These are phyloP conservation scores for Ruditapes philippinarum DNA, from an alignment of 1,140 invertebrate species.

Conservation along the genomic window DNA sequence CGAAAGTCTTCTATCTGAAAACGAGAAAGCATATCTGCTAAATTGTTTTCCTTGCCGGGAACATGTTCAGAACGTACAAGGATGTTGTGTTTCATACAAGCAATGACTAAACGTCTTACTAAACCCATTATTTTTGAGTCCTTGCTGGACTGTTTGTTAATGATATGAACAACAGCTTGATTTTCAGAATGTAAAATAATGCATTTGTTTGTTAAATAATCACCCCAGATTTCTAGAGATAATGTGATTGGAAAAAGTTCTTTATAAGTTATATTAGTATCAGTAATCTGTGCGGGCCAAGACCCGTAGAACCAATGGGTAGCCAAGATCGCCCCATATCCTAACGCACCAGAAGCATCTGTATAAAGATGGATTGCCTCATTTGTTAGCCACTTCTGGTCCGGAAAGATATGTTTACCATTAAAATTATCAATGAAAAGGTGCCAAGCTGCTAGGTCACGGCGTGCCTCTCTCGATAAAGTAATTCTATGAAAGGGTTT, in stretches of 20 bases:
- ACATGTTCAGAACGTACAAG: constrained; percentile 45
- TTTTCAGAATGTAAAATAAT: constrained; percentile 61
- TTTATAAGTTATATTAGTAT: background rate
- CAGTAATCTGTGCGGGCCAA: background rate
- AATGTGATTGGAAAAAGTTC: constrained; percentile 59
- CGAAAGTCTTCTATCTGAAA: constrained; percentile 34
- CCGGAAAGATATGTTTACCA: constrained; percentile 29
- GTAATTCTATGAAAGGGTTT: constrained; percentile 56
- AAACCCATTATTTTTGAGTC: constrained; percentile 30
- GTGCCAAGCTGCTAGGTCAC: constrained; percentile 8
- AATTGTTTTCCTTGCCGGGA: constrained; percentile 29
- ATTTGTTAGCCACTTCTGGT: background rate
- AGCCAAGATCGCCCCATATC: background rate
- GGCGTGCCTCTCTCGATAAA: constrained; percentile 18
- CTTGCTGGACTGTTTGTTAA: constrained; percentile 63
- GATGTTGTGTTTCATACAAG: constrained; percentile 54
- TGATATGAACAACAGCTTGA: constrained; percentile 59
- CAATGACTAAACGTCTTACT: constrained; percentile 51
- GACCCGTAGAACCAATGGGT: background rate
- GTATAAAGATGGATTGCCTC: constrained; percentile 12
- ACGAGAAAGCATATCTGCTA: constrained; percentile 63
- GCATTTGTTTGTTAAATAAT: constrained; percentile 22
- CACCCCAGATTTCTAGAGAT: constrained; percentile 51
- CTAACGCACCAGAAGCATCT: background rate
- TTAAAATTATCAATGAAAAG: constrained; percentile 58